Percentiles rank a stretch among this genome's conserved stretches.
Evolutionary conservation across 2,888 invertebrate genomes (phyloP).

Genomic region (Bibio marci): DNA sequence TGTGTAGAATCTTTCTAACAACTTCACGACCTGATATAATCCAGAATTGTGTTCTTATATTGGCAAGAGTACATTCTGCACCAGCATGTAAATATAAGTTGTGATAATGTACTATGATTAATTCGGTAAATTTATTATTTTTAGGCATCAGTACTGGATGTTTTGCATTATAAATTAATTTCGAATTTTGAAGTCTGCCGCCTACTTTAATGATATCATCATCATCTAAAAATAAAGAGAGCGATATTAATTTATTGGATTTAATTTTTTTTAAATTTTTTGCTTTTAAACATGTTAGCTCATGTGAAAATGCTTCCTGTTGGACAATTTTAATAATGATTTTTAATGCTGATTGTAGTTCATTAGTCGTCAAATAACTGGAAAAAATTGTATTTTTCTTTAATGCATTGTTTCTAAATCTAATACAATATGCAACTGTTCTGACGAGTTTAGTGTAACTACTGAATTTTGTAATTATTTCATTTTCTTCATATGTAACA

Average conservation of each 20-base stretch:
- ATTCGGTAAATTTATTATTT: neutral
- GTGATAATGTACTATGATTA: neutral
- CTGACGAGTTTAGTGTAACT: no score
- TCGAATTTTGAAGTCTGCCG: slow-evolving; percentile 11
- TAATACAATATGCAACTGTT: no score
- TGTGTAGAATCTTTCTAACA: neutral
- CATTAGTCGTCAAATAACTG: neutral
- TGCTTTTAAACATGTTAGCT: no score
- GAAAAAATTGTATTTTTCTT: no score
- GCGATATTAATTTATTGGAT: no score
- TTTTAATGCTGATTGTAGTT: neutral
- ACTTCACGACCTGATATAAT: slow-evolving; percentile 6
- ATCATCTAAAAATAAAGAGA: slow-evolving; percentile 10
- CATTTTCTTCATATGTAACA: no score
- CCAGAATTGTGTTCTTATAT: slow-evolving; percentile 10
- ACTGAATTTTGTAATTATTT: no score
- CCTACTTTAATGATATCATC: slow-evolving; percentile 13
- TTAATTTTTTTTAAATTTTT: no score
- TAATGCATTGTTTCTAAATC: no score
- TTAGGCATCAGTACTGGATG: slow-evolving; percentile 12
- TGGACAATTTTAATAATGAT: no score
- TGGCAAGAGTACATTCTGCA: neutral
- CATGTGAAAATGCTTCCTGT: no score
- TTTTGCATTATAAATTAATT: slow-evolving; percentile 6
- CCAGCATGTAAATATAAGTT: neutral